Percentiles rank a stretch among this genome's conserved stretches.
Evolutionary conservation across 1,140 invertebrate species (phyloP).

Genomic region (Dendroctonus ponderosae): DNA sequence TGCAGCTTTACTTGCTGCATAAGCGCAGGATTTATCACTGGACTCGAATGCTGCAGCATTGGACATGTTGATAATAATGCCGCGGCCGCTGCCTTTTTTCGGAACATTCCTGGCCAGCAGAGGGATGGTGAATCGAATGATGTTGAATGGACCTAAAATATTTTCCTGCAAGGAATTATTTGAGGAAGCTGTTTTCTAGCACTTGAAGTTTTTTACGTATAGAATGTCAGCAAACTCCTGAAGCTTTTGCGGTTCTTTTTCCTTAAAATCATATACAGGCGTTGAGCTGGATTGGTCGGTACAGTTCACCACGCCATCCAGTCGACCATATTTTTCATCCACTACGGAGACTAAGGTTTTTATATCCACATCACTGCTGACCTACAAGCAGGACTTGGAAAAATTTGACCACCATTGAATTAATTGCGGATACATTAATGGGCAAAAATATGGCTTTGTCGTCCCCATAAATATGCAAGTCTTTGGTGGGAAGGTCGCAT

Average conservation of each 20-base stretch:
- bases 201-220: slow-evolving; percentile 6
- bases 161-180: slow-evolving; percentile 21
- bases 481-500: slow-evolving; percentile 18
- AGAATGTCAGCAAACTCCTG: slow-evolving; percentile 16
- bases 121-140: slow-evolving; percentile 11
- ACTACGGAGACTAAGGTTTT: slow-evolving; percentile 10
- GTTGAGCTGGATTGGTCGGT: slow-evolving; percentile 4
- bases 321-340: slow-evolving; percentile 20
- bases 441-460: slow-evolving; percentile 30
- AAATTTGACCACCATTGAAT: neutral
- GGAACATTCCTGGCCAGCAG: slow-evolving; percentile 9
- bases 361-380: slow-evolving; percentile 11
- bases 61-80: slow-evolving; percentile 29
- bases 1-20: slow-evolving; percentile 29
- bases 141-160: slow-evolving; percentile 17
- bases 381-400: neutral
- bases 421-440: slow-evolving; percentile 6
- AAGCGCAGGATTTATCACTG: slow-evolving; percentile 6
- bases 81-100: slow-evolving; percentile 18
- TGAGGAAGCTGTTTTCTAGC: neutral
- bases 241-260: slow-evolving; percentile 2
- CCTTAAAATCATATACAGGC: slow-evolving; percentile 8
- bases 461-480: slow-evolving; percentile 25
- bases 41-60: slow-evolving; percentile 14
- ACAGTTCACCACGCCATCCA: slow-evolving; percentile 27